Conservation (phyloP, 2,888 invertebrate genomes). For the Laothoe populi region DNA sequence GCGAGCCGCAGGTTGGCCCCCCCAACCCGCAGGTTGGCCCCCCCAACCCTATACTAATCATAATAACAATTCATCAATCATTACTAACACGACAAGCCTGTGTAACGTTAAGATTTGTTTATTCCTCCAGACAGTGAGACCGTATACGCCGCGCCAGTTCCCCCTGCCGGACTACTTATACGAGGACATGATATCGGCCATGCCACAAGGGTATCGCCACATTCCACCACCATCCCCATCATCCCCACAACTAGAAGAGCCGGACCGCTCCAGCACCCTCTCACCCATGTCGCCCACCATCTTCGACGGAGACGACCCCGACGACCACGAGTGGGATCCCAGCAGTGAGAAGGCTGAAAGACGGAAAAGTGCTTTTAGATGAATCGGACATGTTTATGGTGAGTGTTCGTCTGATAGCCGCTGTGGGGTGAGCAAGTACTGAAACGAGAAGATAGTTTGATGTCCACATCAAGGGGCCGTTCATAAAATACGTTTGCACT, state of each 20-base stretch:
- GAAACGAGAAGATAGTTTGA: no score
- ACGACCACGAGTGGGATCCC: constrained; percentile 93
- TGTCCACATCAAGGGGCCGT: no score
- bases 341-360: constrained; percentile 62
- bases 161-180: constrained; percentile 89
- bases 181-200: constrained; percentile 87
- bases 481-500: no score
- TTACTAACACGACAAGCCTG: constrained; percentile 26
- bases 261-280: constrained; percentile 58
- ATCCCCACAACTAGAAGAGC: constrained; percentile 28
- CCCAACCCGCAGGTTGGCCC: no score
- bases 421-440: no score
- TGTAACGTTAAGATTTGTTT: constrained; percentile 28
- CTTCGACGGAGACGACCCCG: constrained; percentile 92
- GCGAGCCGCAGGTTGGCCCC: no score
- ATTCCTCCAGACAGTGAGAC: constrained; percentile 85
- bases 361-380: constrained; percentile 62
- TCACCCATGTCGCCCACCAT: constrained; percentile 61
- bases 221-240: constrained; percentile 26
- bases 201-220: constrained; percentile 87
- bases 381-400: background rate
- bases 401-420: no score
- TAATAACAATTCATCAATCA: background rate
- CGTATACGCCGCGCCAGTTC: constrained; percentile 90
- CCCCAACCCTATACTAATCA: background rate